Evolutionary conservation across 2,113 vertebrate species (phyloP).

Genomic region (Siniperca chuatsi): DNA sequence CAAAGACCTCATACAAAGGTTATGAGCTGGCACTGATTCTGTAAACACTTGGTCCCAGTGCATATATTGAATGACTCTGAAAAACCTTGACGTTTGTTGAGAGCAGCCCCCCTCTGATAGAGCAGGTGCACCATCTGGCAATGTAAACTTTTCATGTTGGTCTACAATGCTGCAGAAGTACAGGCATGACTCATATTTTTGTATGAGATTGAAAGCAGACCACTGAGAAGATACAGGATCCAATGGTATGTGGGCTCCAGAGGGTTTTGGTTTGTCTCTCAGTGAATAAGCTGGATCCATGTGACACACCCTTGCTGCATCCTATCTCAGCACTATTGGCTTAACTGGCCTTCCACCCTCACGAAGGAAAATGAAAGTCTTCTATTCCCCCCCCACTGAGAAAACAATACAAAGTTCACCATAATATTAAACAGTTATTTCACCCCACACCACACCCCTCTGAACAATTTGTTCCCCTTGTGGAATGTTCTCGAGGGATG

Average conservation of each 20-base stretch:
- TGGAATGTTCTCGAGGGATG: constrained; percentile 42
- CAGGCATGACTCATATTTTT: constrained; percentile 62
- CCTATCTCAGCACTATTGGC: constrained; percentile 23
- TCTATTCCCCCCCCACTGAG: constrained; percentile 37
- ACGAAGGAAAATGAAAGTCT: constrained; percentile 57
- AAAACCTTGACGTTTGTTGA: constrained; percentile 38
- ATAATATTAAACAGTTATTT: constrained; percentile 59
- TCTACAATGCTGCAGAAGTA: constrained; percentile 25
- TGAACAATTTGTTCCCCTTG: constrained; percentile 29
- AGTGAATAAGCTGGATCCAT: constrained; percentile 31
- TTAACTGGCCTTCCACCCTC: constrained; percentile 44
- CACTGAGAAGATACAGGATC: constrained; percentile 58
- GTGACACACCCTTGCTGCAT: constrained; percentile 49
- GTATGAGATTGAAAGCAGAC: constrained; percentile 44
- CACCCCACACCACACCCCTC: constrained; percentile 44
- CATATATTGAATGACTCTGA: constrained; percentile 29
- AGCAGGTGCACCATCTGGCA: constrained; percentile 76
- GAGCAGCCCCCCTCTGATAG: constrained; percentile 2
- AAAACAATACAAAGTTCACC: constrained; percentile 65
- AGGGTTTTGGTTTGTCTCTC: constrained; percentile 52
- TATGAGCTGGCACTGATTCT: constrained; percentile 45
- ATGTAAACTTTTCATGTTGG: constrained; percentile 37
- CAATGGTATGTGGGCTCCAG: constrained; percentile 60
- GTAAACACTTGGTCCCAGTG: constrained; percentile 27
- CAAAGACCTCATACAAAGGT: constrained; percentile 18